Evolutionary conservation across 1,140 invertebrate species (phyloP).

Genomic region (Penaeus japonicus): DNA sequence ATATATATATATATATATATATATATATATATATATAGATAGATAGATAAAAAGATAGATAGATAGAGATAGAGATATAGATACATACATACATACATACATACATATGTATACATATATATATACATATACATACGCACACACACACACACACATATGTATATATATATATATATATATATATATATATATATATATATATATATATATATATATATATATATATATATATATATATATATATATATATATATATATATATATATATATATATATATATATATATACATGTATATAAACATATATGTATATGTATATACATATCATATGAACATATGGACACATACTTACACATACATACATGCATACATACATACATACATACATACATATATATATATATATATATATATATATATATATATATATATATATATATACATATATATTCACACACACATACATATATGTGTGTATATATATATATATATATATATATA

Average conservation of each 20-base stretch:
- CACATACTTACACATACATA: not conserved
- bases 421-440: no score
- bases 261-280: not conserved
- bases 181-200: not conserved
- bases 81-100: slow-evolving; percentile 11
- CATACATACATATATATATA: no score
- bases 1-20: slow-evolving; percentile 3
- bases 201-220: not conserved
- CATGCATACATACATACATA: not conserved
- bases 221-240: not conserved
- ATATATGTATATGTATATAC: not conserved
- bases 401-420: no score
- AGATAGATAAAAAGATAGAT: not conserved
- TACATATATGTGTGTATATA: no score
- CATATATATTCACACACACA: no score
- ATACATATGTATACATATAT: not conserved
- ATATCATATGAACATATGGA: not conserved
- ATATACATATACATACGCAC: slow-evolving; percentile 23
- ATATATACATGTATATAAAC: not conserved
- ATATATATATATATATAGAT: not conserved
- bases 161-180: not conserved
- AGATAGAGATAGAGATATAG: not conserved
- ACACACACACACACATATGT: slow-evolving; percentile 26
- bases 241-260: not conserved
- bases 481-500: no score